Evolutionary conservation across 2,113 vertebrate genomes (phyloP).

Genomic region (Zeus faber): DNA sequence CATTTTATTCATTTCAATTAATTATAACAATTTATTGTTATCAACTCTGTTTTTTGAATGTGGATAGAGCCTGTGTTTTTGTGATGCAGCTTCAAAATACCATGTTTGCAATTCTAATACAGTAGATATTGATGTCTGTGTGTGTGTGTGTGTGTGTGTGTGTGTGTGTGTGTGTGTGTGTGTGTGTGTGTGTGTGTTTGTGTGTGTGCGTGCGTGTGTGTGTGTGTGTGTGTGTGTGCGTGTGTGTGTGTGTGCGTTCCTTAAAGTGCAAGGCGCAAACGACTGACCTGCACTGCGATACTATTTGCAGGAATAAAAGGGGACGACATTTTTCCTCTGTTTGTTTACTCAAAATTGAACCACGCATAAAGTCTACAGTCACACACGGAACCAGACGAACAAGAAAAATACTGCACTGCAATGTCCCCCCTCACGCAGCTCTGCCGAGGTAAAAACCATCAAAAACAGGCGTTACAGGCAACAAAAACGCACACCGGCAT

Average conservation of each 20-base stretch:
- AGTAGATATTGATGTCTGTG: not conserved
- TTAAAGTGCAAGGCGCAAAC: too few species aligned
- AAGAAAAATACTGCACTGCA: too few species aligned
- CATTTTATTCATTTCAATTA: too few species aligned
- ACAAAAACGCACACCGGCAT: slow-evolving; percentile 13
- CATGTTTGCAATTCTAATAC: too few species aligned
- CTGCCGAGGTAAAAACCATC: slow-evolving; percentile 14
- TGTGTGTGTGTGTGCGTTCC: too few species aligned
- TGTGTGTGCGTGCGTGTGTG: not conserved
- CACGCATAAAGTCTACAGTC: too few species aligned
- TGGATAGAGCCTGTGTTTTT: not conserved
- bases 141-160: not conserved
- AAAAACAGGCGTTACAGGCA: slow-evolving; percentile 20
- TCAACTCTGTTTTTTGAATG: not conserved
- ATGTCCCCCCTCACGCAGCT: slow-evolving; percentile 22
- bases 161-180: not conserved
- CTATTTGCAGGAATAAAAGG: too few species aligned
- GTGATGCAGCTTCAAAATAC: not conserved
- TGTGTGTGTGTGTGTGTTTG: slow-evolving; percentile 16
- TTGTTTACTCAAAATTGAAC: too few species aligned
- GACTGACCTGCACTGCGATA: too few species aligned
- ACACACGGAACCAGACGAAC: too few species aligned
- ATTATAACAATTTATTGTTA: too few species aligned
- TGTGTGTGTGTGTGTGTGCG: not conserved
- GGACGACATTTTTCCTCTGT: too few species aligned